Base-by-base conservation (phyloP, 2,113 vertebrate genomes). In the Gymnobelideus leadbeateri region DNA sequence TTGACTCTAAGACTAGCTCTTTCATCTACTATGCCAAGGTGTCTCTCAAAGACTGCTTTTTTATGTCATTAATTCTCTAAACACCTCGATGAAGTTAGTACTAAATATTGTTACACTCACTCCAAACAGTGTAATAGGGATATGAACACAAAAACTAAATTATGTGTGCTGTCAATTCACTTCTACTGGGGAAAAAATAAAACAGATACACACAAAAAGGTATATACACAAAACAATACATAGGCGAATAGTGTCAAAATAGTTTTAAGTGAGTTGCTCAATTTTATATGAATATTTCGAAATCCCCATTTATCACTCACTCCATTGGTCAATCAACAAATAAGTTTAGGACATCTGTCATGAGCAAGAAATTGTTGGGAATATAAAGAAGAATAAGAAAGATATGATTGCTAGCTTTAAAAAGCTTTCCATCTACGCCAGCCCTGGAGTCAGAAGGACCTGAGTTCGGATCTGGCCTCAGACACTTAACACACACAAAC, bases 21-120 rank as follows among this genome's bases (percentile, higher is more conserved):
- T 84, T 84, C 68, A 43, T 84, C 37, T 43, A 84, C 19, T 43
- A 68, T 37, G 28, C 28, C 28, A 84, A 43, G 16, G 1, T 68
- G 14, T 19, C 31, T 68, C 61, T 68, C 1, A 25, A 95, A 61
- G 68, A 92, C 90, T 89, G 61, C 19, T 12, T 55, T 90, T 53
- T 89, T 61, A 52, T 94, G 93, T 93, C 89, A 93, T 91, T 92
- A 61, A 95, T 96, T 92, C 52, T 93, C 61, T 51, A 92, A 94
- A 94, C 1, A 77, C 43, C 9, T 16, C 16, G 19, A 43, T 43
- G 37, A 84, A 43, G n/a, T 84, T 84, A 43, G 68, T 43, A 43
- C n/a, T 84, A 43, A 84, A n/a, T 92, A 91, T 47, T 50, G 19
- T 93, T 49, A 51, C 19, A 57, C 21, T 54, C 8, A 7, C 28